Base-by-base conservation (phyloP, 2,113 vertebrate genomes). In the Aspiorhynchus laticeps region DNA sequence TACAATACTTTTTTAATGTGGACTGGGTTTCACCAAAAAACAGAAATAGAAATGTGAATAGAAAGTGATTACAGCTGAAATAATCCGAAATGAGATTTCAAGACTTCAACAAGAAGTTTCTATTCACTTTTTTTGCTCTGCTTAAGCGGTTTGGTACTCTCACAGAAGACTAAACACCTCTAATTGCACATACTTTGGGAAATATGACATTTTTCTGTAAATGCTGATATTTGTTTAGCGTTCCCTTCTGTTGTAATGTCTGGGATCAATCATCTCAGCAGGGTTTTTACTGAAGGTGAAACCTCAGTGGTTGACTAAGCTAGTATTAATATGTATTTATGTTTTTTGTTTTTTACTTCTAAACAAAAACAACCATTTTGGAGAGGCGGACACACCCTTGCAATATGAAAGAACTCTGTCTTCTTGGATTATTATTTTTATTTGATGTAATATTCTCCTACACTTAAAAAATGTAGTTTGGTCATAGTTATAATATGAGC, bases 231-330 rank as follows among this genome's bases (percentile, higher is more conserved):
- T 69, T 31, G 17, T 84, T 87, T 73, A 63, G 67, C 46, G 24
- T 41, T 26, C 17, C 46, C 5, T 26, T 80, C 69, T 56, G 65
- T 63, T 53, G 77, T 69, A 48, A 69, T 51, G 76, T 43, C 88
- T 87, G 86, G 43, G 46, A 89, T 67, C 38, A 81, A 89, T 89
- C 53, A 73, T 85, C 86, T 59, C 88, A 85, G 86, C 77, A 71
- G 77, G 77, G 77, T 51, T 85, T 89, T 77, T 80, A 69, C 80
- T 65, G 11, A 67, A 78, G 38, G 46, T 48, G 46, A 14, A 14
- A 48, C 46, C 46, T 48, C 46, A 48, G 36, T 80, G 5, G 17
- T 59, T 38, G 56, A 59, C 41, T 74, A 26, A 38, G 28, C 12
- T 63, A 43, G 56, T 63, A 80, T 63, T 63, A 41, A 61, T 80